These are phyloP conservation scores for Pseudomyrmex concolor DNA, from an alignment of 1,140 invertebrate genomes.

Conservation along the genomic window DNA sequence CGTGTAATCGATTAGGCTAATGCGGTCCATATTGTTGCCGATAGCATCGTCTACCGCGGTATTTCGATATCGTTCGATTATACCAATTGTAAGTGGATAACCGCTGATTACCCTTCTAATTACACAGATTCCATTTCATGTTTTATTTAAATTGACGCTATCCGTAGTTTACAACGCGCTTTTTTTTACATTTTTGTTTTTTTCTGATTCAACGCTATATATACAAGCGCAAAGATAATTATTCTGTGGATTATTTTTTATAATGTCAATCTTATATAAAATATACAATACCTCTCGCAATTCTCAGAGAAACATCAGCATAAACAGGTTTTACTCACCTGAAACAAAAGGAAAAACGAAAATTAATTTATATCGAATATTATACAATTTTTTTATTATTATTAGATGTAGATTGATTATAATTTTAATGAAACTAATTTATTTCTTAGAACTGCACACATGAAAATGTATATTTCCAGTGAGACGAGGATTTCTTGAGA, in stretches of 20 bases:
- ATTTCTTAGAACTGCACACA: neutral
- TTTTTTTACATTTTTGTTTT: conserved; percentile 7
- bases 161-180: neutral
- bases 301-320: conserved; percentile 19
- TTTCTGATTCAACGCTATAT: neutral
- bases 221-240: no score
- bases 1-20: conserved; percentile 50
- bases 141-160: neutral
- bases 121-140: conserved; percentile 2
- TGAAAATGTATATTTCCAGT: neutral
- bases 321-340: conserved; percentile 71
- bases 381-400: neutral
- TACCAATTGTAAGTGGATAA: conserved; percentile 9
- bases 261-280: conserved; percentile 3
- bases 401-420: no score
- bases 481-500: neutral
- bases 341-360: conserved; percentile 67
- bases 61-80: conserved; percentile 46
- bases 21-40: conserved; percentile 2
- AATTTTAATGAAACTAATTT: neutral
- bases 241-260: neutral
- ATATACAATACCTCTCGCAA: conserved; percentile 26
- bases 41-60: neutral
- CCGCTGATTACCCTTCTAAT: neutral
- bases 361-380: conserved; percentile 15